Conservation (phyloP, 2,113 vertebrate genomes). For the Proterorhinus semilunaris region DNA sequence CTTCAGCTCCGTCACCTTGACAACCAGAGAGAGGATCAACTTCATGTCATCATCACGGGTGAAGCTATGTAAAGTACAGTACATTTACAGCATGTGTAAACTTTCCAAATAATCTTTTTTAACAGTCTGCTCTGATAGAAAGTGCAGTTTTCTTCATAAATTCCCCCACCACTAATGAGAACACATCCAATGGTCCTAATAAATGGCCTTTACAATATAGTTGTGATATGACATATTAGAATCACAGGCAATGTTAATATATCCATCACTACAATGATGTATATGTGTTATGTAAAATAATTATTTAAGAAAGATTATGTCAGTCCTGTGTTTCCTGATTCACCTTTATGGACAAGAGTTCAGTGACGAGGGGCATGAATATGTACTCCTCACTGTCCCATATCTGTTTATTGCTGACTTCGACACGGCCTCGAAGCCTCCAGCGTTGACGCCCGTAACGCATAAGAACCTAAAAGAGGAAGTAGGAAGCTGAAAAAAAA, state of each 20-base stretch:
- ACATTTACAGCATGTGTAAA: background rate
- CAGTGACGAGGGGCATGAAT: constrained; percentile 92
- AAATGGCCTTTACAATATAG: background rate
- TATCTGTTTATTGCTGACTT: constrained; percentile 93
- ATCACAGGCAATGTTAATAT: too few relatives aligned
- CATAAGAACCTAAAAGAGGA: constrained; percentile 87
- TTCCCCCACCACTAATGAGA: too few relatives aligned
- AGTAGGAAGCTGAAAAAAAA: constrained; percentile 5
- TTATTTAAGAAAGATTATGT: background rate
- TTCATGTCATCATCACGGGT: constrained; percentile 3
- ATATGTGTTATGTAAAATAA: background rate
- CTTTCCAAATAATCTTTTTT: background rate
- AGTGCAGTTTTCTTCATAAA: too few relatives aligned
- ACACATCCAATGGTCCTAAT: too few relatives aligned
- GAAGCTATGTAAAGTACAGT: background rate
- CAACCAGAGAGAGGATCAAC: constrained; percentile 35
- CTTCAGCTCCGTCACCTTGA: constrained; percentile 94
- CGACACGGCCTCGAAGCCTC: constrained; percentile 93
- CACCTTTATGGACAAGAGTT: constrained; percentile 98
- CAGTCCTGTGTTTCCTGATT: background rate
- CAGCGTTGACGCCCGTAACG: constrained; percentile 95
- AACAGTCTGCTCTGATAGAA: background rate
- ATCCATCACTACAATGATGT: too few relatives aligned
- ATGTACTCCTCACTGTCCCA: constrained; percentile 98
- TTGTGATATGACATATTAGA: too few relatives aligned